Evolutionary conservation across 2,888 invertebrate species (phyloP).

Genomic region (Eupithecia vulgata): DNA sequence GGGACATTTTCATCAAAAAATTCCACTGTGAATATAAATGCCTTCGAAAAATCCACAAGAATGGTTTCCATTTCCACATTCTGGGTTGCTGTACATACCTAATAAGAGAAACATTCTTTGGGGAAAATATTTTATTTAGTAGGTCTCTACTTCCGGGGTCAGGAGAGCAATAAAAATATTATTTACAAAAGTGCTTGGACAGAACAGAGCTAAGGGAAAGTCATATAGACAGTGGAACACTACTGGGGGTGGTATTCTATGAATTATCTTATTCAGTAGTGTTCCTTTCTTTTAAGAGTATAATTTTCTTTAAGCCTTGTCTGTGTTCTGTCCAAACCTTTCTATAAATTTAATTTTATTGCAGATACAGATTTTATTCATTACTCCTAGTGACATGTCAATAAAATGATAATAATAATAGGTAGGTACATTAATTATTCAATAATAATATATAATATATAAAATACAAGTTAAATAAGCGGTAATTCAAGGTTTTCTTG

Average conservation of each 20-base stretch:
- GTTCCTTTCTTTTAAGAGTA: too few relatives aligned
- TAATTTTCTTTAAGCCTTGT: too few relatives aligned
- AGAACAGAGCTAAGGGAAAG: slow-evolving; percentile 20
- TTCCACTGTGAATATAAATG: slow-evolving; percentile 33
- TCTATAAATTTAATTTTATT: too few relatives aligned
- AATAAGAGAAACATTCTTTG: slow-evolving; percentile 60
- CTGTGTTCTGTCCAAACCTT: too few relatives aligned
- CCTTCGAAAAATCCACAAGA: slow-evolving; percentile 28
- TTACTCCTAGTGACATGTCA: too few relatives aligned
- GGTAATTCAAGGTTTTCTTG: too few relatives aligned
- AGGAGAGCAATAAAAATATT: slow-evolving; percentile 77
- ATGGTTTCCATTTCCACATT: slow-evolving; percentile 29
- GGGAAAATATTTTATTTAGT: slow-evolving; percentile 78
- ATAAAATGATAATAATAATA: too few relatives aligned
- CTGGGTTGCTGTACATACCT: slow-evolving; percentile 40
- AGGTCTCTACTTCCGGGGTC: slow-evolving; percentile 65
- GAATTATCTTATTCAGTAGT: too few relatives aligned
- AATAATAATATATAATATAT: too few relatives aligned
- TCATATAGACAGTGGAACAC: not conserved
- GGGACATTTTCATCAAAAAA: slow-evolving; percentile 31
- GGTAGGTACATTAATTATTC: too few relatives aligned
- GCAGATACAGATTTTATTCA: too few relatives aligned
- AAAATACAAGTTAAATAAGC: too few relatives aligned
- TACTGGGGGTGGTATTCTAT: not conserved
- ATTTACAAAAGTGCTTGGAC: slow-evolving; percentile 53